Base-by-base conservation (phyloP, 2,797 vertebrate species). In the Xenentodon cancila region DNA sequence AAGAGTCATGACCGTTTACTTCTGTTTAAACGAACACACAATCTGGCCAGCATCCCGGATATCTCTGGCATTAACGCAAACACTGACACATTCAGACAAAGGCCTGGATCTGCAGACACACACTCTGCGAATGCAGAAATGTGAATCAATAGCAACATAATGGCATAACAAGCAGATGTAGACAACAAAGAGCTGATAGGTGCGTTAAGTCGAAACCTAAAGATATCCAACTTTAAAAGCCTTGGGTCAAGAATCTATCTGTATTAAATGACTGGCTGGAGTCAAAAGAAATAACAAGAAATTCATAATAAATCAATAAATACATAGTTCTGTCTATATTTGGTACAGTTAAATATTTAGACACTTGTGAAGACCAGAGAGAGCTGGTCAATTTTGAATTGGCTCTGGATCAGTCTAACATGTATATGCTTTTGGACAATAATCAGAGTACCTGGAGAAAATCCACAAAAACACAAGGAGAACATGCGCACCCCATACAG, bases 1-100 rank as follows among this genome's bases (percentile, higher is more conserved):
- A 27, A 57, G 56, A 82, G 75, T 82, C 78, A 73, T 56, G 61
- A 65, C 58, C 62, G 12, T 70, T 83, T 74, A 81, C 59, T 79
- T 81, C 60, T 81, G 64, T 81, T 78, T 66, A 77, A 74, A 81
- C 34, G 43, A 40, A 47, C 59, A 62, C 48, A 69, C 49, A 15
- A 48, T 59, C 64, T 71, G 78, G 69, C 57, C 71, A 49, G 59
- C 18, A 44, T 68, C 82, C 73, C 67, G 80, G 71, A 79, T 49
- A 30, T 66, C 69, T 68, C 71, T 43, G 32, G 60, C 64, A 54
- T 47, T 32, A 9, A 54, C 0, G 37, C 20, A 64, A 68, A 75
- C 73, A 62, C 52, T 45, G 58, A 43, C 66, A 73, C 67, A 71
- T 6, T 37, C 32, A 70, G 44, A 86, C 76, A 87, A 81, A 82